Percentiles rank a stretch among this genome's conserved stretches.
Evolutionary conservation across 2,113 vertebrate genomes (phyloP).

Genomic region (Hippopotamus amphibius): DNA sequence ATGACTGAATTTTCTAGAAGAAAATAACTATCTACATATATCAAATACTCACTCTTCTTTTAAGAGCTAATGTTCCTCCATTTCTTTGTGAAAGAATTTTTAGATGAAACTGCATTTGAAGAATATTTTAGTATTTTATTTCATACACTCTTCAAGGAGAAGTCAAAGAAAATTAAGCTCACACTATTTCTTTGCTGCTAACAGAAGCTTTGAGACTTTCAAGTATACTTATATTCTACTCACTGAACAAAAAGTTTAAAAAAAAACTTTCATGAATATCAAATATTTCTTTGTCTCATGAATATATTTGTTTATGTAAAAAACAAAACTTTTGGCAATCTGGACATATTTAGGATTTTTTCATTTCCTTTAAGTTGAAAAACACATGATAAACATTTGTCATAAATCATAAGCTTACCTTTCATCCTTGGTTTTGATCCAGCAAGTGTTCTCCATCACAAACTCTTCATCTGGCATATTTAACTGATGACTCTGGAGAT

Average conservation of each 20-base stretch:
- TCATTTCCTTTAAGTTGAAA: constrained; percentile 66
- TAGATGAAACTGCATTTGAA: neutral
- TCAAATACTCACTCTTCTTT: constrained; percentile 54
- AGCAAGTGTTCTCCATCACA: constrained; percentile 73
- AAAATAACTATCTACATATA: neutral
- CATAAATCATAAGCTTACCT: constrained; percentile 72
- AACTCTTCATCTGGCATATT: constrained; percentile 67
- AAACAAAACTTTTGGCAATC: constrained; percentile 64
- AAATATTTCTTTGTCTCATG: constrained; percentile 59
- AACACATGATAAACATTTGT: constrained; percentile 71
- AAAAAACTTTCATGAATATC: neutral
- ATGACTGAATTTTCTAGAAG: constrained; percentile 20
- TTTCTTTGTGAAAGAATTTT: neutral
- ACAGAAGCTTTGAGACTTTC: neutral
- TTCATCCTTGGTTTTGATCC: constrained; percentile 74
- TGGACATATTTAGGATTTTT: constrained; percentile 58
- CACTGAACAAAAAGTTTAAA: neutral
- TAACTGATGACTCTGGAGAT: constrained; percentile 72
- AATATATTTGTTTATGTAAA: constrained; percentile 52
- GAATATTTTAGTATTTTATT: constrained; percentile 18
- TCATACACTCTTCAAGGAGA: neutral
- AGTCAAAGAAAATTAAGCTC: constrained; percentile 40
- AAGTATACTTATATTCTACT: neutral
- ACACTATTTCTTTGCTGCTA: neutral
- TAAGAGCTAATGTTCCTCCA: neutral